Base-by-base conservation (phyloP, 2,888 invertebrate species). In the Alsophila aescularia region DNA sequence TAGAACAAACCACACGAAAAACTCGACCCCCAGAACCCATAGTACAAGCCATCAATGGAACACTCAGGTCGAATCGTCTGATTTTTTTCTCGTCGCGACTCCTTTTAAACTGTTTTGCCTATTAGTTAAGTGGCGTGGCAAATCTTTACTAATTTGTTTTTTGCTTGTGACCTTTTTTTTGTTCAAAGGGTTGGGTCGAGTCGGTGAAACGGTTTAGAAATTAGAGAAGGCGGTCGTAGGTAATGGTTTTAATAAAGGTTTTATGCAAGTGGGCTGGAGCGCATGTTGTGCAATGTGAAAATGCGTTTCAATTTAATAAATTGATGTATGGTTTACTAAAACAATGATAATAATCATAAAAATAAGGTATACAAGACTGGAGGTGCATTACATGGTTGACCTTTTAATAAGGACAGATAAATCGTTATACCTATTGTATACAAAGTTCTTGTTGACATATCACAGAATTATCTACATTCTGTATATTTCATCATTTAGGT, bases 71-170 rank as follows among this genome's bases (percentile, higher is more conserved):
- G 71, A 84, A 80, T 76, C 67, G 73, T 66, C 54, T 63, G 53
- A 69, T 88, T 90, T 89, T 90, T 90, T 89, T 66, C 59, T 55
- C 71, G 89, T 88, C 89, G 82, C 90, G 88, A 80, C 90, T 78
- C 74, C 76, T 79, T 81, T 79, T 75, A 79, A 83, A 70, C 73
- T 89, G 87, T 90, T 90, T 83, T 85, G 87, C 73, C 83, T 86
- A 78, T 76, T 71, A 77, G 81, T 81, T 87, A 89, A 90, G 90
- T 89, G 88, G 80, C 79, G 81, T 86, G 76, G 79, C 84, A 74
- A 87, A 85, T 81, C 73, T 66, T 67, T 66, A 85, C 87, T 87
- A 87, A 89, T 89, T 87, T 79, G 77, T 77, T 81, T 85, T 84
- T 83, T 84, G 60, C 67, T 69, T 64, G 42, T 54, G 60, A 69